These are phyloP conservation scores for Volucella bombylans DNA, from an alignment of 2,888 invertebrate genomes.

Conservation along the genomic window DNA sequence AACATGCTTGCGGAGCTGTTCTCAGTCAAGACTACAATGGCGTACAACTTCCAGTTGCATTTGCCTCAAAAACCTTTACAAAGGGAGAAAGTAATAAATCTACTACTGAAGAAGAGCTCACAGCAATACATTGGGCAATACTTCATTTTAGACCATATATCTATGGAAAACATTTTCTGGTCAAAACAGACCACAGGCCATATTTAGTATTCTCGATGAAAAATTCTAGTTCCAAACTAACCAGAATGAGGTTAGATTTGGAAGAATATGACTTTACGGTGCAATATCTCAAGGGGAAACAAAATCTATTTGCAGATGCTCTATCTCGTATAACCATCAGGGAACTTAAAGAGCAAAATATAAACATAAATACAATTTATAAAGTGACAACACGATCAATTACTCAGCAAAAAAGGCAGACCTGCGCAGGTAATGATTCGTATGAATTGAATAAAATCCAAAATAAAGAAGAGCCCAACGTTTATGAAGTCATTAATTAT, in stretches of 20 bases:
- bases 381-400: no score
- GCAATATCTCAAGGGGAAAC: conserved; percentile 71
- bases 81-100: conserved; percentile 74
- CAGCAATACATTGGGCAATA: conserved; percentile 75
- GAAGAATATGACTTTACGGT: conserved; percentile 74
- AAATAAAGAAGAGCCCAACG: conserved; percentile 24
- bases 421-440: not conserved
- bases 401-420: no score
- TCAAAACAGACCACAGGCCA: conserved; percentile 74
- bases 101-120: conserved; percentile 35
- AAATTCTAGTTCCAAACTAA: conserved; percentile 75
- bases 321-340: conserved; percentile 45
- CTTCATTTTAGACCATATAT: conserved; percentile 71
- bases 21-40: conserved; percentile 58
- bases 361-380: not conserved
- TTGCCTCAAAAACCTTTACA: conserved; percentile 68
- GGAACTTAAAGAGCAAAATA: conserved; percentile 24
- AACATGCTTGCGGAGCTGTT: conserved; percentile 62
- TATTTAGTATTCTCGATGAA: conserved; percentile 74
- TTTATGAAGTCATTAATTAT: conserved; percentile 22
- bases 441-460: not conserved
- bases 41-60: conserved; percentile 39
- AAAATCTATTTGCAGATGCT: conserved; percentile 64
- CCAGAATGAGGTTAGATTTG: conserved; percentile 75
- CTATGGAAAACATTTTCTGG: conserved; percentile 66